Evolutionary conservation across 2,888 invertebrate genomes (phyloP), one percentile per base, ranked within the genome.

Genomic region (Agriopis leucophaearia): DNA sequence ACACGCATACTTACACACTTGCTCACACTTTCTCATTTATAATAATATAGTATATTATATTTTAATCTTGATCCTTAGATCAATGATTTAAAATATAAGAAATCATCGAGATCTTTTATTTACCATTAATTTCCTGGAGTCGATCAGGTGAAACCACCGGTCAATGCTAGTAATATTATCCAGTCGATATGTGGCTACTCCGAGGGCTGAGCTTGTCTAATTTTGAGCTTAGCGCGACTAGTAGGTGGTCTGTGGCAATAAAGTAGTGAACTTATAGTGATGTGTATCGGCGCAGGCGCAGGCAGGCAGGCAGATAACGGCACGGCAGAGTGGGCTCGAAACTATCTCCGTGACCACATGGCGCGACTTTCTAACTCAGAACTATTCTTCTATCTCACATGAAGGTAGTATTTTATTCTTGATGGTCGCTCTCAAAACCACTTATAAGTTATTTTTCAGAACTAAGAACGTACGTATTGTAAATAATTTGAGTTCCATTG

Each of bases 301-400:
- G n/a, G n/a, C n/a, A n/a, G n/a, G n/a, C 4, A 3, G 27, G 72
- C 50, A 71, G 74, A 76, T 76, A 76, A 73, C 76, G 73, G 73
- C 13, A n/a, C 58, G 56, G 45, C 4, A 48, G 56, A 42, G 66
- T 54, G 62, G 51, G 54, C 61, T 13, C 50, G n/a, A 35, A n/a
- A 67, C 54, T 57, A 63, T 52, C 62, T 56, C 42, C 47, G 44
- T 40, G 45, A 51, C 59, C 59, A 50, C 67, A 55, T 55, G 68
- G 50, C 16, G 63, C 54, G 66, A 47, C 68, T 68, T 63, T 67
- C 67, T 67, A 67, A 63, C 58, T 48, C 36, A 36, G 27, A 27
- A 13, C 8, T 36, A n/a, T 35, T 36, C 7, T 51, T 51, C 35
- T 51, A n/a, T n/a, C 10, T 15, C 15, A 27, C 5, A 27, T 27